Evolutionary conservation across 2,888 invertebrate species (phyloP).

Genomic region (Pachydiplax longipennis): DNA sequence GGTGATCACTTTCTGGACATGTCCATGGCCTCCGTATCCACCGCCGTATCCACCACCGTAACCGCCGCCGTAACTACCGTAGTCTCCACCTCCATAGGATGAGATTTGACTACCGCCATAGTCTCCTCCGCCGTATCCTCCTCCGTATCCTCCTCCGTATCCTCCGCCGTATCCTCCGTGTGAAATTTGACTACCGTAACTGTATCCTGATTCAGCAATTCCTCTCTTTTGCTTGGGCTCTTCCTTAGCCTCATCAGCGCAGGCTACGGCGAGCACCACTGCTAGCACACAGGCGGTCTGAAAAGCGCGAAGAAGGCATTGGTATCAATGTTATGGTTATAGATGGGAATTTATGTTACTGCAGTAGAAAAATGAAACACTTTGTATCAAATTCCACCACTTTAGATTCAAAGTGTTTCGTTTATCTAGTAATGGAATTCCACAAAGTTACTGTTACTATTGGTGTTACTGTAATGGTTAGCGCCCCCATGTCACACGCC

Average conservation of each 20-base stretch:
- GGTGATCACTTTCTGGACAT: conserved; percentile 68
- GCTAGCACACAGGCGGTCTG: neutral
- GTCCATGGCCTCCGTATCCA: conserved; percentile 59
- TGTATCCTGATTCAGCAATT: neutral
- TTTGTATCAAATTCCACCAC: too few relatives aligned
- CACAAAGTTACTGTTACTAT: too few relatives aligned
- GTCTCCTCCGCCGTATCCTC: neutral
- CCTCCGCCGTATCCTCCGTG: neutral
- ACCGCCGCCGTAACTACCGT: conserved; percentile 46
- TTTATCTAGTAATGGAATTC: too few relatives aligned
- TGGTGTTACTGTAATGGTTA: too few relatives aligned
- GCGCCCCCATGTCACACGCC: too few relatives aligned
- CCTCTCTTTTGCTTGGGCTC: conserved; percentile 7
- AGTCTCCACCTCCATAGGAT: conserved; percentile 42
- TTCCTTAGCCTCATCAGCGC: neutral
- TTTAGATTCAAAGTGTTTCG: too few relatives aligned
- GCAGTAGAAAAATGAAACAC: too few relatives aligned
- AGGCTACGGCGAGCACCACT: neutral
- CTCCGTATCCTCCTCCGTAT: neutral
- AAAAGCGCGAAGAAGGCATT: too few relatives aligned
- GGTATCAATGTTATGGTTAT: too few relatives aligned
- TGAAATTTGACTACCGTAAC: neutral
- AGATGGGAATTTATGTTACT: too few relatives aligned
- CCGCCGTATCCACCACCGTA: conserved; percentile 55
- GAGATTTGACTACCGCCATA: too few relatives aligned